Evolutionary conservation across 2,797 vertebrate genomes (phyloP), one percentile per base, ranked within the genome.

Genomic region (Pseudochirops corinnae): DNA sequence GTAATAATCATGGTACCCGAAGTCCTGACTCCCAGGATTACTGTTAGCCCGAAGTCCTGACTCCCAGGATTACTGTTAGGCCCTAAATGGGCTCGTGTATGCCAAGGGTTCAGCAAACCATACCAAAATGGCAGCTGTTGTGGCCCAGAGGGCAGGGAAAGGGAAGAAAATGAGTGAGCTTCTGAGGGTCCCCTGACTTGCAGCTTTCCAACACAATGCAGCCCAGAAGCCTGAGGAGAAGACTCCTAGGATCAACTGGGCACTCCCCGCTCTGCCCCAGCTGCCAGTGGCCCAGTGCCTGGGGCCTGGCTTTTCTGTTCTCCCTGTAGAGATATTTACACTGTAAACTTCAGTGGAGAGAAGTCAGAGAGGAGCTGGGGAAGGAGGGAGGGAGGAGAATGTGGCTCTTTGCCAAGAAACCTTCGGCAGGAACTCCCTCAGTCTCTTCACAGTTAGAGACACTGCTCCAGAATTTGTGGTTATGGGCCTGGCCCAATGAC

Each of bases 161-260:
- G 21, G 95, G 90, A 97, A 95, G 95, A 97, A 97, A 96, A 97
- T 56, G 97, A 95, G 94, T 57, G 62, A 96, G 62, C 57, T 94
- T 50, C 92, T 95, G 92, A 92, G 96, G 97, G 93, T 94, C 82
- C 95, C 60, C 92, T 62, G 1, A 92, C 95, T 98, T 96, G 60
- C 39, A 92, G 93, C 58, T 92, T 95, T 94, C 95, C 91, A 96
- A 92, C 96, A 97, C 95, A 97, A 96, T 92, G 93, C 97, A 95
- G 95, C 95, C 91, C 93, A 98, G 92, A 94, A 97, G 91, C 50
- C 56, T 91, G 56, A 95, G 96, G 82, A 98, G 82, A 98, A 96
- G 97, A 95, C 97, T 95, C 91, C 93, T 62, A 67, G 94, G 94
- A 97, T 97, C 97, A 96, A 96, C 91, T 95, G 96, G 95, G 96